These are phyloP conservation scores for Heliconius aoede DNA, from an alignment of 2,888 invertebrate species.

Conservation along the genomic window DNA sequence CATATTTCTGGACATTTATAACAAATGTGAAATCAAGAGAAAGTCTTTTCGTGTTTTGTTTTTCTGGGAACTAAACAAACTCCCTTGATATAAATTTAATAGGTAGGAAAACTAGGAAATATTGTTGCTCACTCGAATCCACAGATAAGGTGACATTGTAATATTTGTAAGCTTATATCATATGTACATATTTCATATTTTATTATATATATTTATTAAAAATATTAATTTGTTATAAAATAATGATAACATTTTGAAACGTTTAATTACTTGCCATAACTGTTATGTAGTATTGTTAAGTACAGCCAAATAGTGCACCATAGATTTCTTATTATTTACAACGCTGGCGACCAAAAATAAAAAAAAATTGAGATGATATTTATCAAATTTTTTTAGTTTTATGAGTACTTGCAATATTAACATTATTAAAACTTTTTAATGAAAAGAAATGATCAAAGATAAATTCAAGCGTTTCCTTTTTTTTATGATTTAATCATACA, in stretches of 20 bases:
- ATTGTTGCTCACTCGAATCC: conserved; percentile 35
- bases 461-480: neutral
- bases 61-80: too few species aligned
- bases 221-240: neutral
- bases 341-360: conserved; percentile 22
- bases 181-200: conserved; percentile 2
- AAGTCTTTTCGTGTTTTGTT: too few species aligned
- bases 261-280: conserved; percentile 47
- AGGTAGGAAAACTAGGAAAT: neutral
- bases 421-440: neutral
- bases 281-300: conserved; percentile 33
- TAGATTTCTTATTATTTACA: conserved; percentile 46
- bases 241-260: conserved; percentile 4
- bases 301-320: conserved; percentile 51
- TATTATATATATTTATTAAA: neutral
- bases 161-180: conserved; percentile 6
- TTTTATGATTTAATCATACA: neutral
- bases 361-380: neutral
- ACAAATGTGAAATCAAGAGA: too few species aligned
- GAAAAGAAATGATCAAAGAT: neutral
- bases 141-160: conserved; percentile 18
- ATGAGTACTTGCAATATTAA: neutral
- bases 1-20: too few species aligned
- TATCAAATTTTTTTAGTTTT: conserved; percentile 6
- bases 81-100: too few species aligned